Base-by-base conservation (phyloP, 2,797 vertebrate species). In the Apogon hyalosoma region DNA sequence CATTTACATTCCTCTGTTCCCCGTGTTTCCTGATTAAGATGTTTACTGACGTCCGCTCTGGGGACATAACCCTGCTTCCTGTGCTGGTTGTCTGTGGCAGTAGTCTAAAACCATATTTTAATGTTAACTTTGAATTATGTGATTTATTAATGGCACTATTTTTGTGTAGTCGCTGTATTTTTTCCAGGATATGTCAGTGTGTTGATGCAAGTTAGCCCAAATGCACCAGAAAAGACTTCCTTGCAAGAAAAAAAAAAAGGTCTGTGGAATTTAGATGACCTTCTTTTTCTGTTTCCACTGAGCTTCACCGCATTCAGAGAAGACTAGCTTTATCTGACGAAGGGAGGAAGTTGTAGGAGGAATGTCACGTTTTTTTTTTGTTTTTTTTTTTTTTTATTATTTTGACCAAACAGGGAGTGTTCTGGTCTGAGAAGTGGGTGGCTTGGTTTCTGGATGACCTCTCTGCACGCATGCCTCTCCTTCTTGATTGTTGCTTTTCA, bases 371-470 rank as follows among this genome's bases (percentile, higher is more conserved):
- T 62, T 46, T 24, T 24, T 24, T 24, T 24, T 24, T 24, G 2
- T 24, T 24, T 24, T n/a, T n/a, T n/a, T n/a, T n/a, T n/a, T n/a
- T 24, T 24, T 2, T 24, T 24, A 24, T 24, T 24, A 24, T 42
- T 63, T 31, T 0, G 49, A 36, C 53, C 43, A 43, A 49, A 63
- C 39, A 43, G 39, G 64, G 62, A 76, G 62, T 19, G 31, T 16
- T 70, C 43, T 12, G 62, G 55, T 61, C 21, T 21, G 33, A 61
- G 50, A 67, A 41, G 64, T 60, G 64, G 71, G 50, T 60, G 64
- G 53, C 38, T 65, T 50, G 49, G 39, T 51, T 61, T 61, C 47
- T 81, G 72, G 68, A 69, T 66, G 71, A 80, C 67, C 70, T 65
- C 55, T 51, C 45, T 40, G 18, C 13, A 11, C 1, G 13, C 24